phyloP scores from a whole-genome alignment of 2,113 vertebrate genomes.

The Rhodinocichla rosea region DNA sequence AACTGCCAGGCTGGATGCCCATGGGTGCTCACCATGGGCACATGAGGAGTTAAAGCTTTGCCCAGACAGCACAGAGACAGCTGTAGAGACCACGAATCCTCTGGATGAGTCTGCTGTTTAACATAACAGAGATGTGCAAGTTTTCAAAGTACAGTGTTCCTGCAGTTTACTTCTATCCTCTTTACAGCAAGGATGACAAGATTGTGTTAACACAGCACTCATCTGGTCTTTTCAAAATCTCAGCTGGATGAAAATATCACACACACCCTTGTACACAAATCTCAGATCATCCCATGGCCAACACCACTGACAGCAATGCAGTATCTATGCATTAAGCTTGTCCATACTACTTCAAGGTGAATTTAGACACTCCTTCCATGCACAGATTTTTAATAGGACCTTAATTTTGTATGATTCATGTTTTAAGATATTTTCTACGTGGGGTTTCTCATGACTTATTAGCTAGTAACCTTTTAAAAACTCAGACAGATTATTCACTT shows the following conservation, averaged over 20 bases:
- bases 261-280: not conserved
- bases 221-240: not conserved
- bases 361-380: not conserved
- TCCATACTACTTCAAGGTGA: not conserved
- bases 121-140: not conserved
- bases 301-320: not conserved
- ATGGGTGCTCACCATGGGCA: rapidly evolving
- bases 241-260: not conserved
- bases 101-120: not conserved
- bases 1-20: not conserved
- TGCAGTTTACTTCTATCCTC: not conserved
- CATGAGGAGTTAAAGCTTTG: not conserved
- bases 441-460: not conserved
- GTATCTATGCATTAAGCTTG: not conserved
- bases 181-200: not conserved
- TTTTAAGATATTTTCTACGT: not conserved
- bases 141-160: not conserved
- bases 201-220: not conserved
- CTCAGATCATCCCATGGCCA: not conserved
- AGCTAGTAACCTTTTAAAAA: conserved; percentile 34
- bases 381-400: not conserved
- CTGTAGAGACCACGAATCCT: not conserved
- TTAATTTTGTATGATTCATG: not conserved
- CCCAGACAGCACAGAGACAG: not conserved
- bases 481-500: conserved; percentile 1